Evolutionary conservation across 2,113 vertebrate species (phyloP).

Genomic region (Smithornis capensis): DNA sequence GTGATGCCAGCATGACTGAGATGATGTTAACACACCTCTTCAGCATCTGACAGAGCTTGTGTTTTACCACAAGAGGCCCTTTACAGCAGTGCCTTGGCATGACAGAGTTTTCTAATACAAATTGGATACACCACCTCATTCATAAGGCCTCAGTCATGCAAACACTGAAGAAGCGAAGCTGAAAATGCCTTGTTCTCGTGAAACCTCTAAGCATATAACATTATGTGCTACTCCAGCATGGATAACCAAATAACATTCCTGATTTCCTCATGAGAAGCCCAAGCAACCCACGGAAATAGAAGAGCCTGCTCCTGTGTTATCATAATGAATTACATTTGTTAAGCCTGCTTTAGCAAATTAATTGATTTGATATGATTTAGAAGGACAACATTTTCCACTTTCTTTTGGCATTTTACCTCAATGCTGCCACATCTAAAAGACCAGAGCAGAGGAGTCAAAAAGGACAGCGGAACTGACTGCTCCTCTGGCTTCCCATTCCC

Average conservation of each 20-base stretch:
- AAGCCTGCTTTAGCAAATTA: neutral
- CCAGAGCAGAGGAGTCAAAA: neutral
- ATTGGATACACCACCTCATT: neutral
- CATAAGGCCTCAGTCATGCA: neutral
- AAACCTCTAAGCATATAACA: neutral
- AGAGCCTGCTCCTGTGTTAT: neutral
- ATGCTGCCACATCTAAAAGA: neutral
- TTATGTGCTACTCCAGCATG: neutral
- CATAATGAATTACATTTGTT: conserved; percentile 1
- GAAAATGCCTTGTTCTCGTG: neutral
- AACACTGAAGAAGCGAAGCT: neutral
- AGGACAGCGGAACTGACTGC: neutral
- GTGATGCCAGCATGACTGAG: neutral
- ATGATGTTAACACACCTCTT: neutral
- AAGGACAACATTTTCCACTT: neutral
- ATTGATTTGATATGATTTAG: neutral
- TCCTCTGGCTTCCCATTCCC: neutral
- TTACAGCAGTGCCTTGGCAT: neutral
- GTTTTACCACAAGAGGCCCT: neutral
- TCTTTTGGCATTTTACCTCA: neutral
- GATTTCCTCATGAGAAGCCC: neutral
- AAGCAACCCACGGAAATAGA: neutral
- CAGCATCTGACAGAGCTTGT: neutral
- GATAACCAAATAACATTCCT: neutral
- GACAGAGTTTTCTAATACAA: neutral